A percentile compares a stretch with the other conserved stretches of the same genome.
Conservation (phyloP, 2,797 vertebrate genomes). For the Mormyrops boulengeri region DNA sequence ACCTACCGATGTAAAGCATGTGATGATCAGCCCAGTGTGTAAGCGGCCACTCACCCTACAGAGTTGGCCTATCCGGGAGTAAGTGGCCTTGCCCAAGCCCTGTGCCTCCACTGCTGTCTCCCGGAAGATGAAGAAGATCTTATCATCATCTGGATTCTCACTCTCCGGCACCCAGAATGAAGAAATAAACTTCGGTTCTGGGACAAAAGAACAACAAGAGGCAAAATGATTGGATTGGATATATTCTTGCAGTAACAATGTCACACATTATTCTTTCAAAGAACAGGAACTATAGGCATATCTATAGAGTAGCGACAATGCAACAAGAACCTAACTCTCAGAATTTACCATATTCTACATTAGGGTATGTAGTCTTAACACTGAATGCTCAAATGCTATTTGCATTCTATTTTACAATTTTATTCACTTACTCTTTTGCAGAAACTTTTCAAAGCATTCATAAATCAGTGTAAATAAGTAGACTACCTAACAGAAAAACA, state of each 20-base stretch:
- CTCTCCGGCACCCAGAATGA: conserved; percentile 95
- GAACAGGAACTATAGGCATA: neutral
- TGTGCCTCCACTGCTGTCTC: conserved; percentile 87
- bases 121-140: conserved; percentile 97
- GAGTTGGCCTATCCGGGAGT: conserved; percentile 88
- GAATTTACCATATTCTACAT: neutral
- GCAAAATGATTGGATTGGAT: neutral
- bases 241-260: neutral
- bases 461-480: neutral
- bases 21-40: neutral
- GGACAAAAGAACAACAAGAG: conserved; percentile 8
- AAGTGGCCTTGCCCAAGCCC: conserved; percentile 77
- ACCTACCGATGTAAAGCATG: neutral
- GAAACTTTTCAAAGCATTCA: neutral
- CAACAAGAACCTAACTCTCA: neutral
- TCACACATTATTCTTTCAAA: neutral
- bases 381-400: neutral
- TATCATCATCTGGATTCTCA: conserved; percentile 92
- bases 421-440: neutral
- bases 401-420: neutral
- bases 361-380: neutral
- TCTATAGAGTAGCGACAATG: neutral
- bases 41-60: conserved; percentile 71
- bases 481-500: neutral
- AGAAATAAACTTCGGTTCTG: conserved; percentile 89